Percentiles rank a stretch among this genome's conserved stretches.
Conservation (phyloP, 2,113 vertebrate species). For the Phyllostomus hastatus region DNA sequence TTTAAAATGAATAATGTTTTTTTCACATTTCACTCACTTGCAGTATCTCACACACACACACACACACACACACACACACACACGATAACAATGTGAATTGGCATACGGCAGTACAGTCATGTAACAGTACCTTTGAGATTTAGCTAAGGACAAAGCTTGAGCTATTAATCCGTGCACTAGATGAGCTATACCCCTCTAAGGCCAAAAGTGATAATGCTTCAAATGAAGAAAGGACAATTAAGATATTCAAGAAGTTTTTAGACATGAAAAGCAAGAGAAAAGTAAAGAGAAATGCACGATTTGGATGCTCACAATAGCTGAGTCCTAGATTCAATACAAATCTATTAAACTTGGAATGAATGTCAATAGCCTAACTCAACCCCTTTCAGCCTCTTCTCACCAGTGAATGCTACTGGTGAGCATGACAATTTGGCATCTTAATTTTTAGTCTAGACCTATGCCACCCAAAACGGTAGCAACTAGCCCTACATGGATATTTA, state of each 20-base stretch:
- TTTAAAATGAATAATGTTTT: slow-evolving; percentile 75
- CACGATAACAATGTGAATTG: background rate
- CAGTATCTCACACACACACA: background rate
- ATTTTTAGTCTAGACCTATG: background rate
- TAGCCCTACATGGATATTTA: background rate
- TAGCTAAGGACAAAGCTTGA: background rate
- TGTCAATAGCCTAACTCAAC: background rate
- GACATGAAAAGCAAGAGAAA: slow-evolving; percentile 12
- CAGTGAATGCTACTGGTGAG: background rate
- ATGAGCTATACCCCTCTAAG: background rate
- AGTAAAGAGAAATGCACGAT: background rate
- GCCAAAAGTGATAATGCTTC: background rate
- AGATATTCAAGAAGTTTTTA: slow-evolving; percentile 40
- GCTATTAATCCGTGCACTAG: background rate
- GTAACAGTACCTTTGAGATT: background rate
- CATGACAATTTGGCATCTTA: background rate
- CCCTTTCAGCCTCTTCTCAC: background rate
- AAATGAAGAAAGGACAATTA: slow-evolving; percentile 26
- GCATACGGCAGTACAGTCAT: background rate
- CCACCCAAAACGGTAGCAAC: background rate
- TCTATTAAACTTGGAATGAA: background rate
- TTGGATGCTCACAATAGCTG: background rate
- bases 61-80: background rate
- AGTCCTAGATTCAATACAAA: background rate
- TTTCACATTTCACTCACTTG: slow-evolving; percentile 65